phyloP scores from a whole-genome alignment of 2,113 vertebrate species.

The Zosterops japonicus region DNA sequence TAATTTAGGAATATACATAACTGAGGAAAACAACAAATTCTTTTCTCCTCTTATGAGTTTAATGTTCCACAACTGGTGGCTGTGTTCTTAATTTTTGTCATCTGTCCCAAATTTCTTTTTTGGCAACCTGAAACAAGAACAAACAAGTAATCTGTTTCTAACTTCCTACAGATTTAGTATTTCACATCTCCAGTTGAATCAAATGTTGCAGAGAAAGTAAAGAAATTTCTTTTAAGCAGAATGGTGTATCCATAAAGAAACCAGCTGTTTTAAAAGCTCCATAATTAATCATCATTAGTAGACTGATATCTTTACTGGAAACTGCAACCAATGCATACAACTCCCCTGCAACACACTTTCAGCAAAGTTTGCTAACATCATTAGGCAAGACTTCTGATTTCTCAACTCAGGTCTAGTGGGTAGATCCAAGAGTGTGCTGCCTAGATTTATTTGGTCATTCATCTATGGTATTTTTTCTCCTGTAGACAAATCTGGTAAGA shows the following conservation, averaged over 20 bases:
- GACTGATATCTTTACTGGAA: not conserved
- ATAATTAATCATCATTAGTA: not conserved
- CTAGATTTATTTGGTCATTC: not conserved
- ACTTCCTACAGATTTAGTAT: constrained; percentile 10
- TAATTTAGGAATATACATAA: not conserved
- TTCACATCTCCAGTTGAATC: not conserved
- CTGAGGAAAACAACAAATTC: not conserved
- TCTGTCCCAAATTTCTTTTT: constrained; percentile 21
- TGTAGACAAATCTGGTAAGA: not conserved
- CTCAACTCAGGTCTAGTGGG: not conserved
- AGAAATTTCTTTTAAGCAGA: not conserved
- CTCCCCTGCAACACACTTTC: not conserved
- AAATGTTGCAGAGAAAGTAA: not conserved
- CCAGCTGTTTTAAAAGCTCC: not conserved
- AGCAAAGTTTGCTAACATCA: not conserved
- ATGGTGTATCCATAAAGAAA: not conserved
- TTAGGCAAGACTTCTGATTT: not conserved
- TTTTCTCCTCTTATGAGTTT: not conserved
- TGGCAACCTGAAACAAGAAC: not conserved
- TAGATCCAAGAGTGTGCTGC: not conserved
- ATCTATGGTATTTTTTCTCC: not conserved
- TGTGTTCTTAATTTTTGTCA: constrained; percentile 25
- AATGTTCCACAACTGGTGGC: not conserved
- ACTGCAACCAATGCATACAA: not conserved
- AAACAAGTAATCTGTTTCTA: constrained; percentile 14